Evolutionary conservation across 2,888 invertebrate species (phyloP), one percentile per base, ranked within the genome.

Genomic region (Mythimna impura): DNA sequence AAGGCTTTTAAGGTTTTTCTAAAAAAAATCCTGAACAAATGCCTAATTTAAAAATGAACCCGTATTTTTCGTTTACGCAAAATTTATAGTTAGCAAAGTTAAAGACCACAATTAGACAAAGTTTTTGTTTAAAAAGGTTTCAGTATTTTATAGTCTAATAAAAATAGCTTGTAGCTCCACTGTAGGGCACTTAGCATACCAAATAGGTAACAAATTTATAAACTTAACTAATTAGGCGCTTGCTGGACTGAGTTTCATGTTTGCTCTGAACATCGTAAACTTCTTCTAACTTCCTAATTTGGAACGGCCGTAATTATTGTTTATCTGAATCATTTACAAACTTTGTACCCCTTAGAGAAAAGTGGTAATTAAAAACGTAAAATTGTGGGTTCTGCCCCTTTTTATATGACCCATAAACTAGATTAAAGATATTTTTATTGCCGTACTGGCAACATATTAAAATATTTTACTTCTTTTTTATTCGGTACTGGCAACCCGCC

Each of bases 181-280:
- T 89, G 83, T 84, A 81, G 89, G 88, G 91, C 90, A 93, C 91
- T 94, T 94, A 93, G 93, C 94, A 93, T 94, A 94, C 92, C 94
- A 94, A 94, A 94, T 94, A 94, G 93, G 94, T 92, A 94, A 93
- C 94, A 94, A 94, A 94, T 94, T 95, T 94, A 93, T 91, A 94
- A 95, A 94, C 91, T 94, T 94, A 91, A 90, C 92, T 94, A 95
- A 94, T 95, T 94, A 94, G 91, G 89, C 88, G 89, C 88, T 89
- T 88, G 90, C 91, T 89, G 89, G 89, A 89, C 90, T 84, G 89
- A 92, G 92, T 93, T 94, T 93, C 92, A 93, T 93, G 92, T 94
- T 94, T 93, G 90, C 93, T 91, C 88, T 86, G 88, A 93, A 90
- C 90, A 91, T 91, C 89, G 90, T 89, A 89, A 91, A 92, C 85